Base-by-base conservation (phyloP, 2,888 invertebrate species). In the Macaria notata region DNA sequence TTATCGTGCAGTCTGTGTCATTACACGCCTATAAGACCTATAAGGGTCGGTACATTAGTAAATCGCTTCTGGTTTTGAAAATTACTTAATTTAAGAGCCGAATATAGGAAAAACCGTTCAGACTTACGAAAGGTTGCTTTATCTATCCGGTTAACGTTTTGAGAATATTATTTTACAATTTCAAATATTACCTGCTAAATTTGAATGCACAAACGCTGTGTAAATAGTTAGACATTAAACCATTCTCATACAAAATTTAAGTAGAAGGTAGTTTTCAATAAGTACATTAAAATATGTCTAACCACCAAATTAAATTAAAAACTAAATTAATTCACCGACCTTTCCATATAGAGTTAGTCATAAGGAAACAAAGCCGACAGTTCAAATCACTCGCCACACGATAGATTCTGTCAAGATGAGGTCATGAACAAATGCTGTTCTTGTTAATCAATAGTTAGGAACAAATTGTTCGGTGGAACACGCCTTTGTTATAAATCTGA, bases 381-480 rank as follows among this genome's bases (percentile, higher is more conserved):
- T 64, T 70, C 67, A 69, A 68, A 65, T 64, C 61, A 51, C 59
- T 53, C 60, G n/a, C 56, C 53, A 54, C 65, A 63, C 64, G 64
- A 65, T 62, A 54, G 53, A 46, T 54, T 63, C 65, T 69, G 69
- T 69, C 66, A 60, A 60, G 63, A 66, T 71, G 70, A 79, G 71
- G 76, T 79, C 77, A 78, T 67, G 67, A 71, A 66, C 65, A 65
- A 72, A 70, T 73, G 64, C 61, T 57, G 53, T 60, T 68, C 64
- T 64, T 65, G 67, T 70, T 75, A 75, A 75, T 76, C 72, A 73
- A 75, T 75, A 61, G 70, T 64, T 74, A 62, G 65, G 61, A 68
- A 59, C 56, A 70, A 72, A 71, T 70, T 69, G 71, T 71, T 73
- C 69, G 31, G 55, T 61, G 54, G 53, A 59, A 61, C 54, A 49